Percentiles rank a stretch among this genome's conserved stretches.
phyloP scores from a whole-genome alignment of 2,888 invertebrate genomes.

The Rhamnusium bicolor region DNA sequence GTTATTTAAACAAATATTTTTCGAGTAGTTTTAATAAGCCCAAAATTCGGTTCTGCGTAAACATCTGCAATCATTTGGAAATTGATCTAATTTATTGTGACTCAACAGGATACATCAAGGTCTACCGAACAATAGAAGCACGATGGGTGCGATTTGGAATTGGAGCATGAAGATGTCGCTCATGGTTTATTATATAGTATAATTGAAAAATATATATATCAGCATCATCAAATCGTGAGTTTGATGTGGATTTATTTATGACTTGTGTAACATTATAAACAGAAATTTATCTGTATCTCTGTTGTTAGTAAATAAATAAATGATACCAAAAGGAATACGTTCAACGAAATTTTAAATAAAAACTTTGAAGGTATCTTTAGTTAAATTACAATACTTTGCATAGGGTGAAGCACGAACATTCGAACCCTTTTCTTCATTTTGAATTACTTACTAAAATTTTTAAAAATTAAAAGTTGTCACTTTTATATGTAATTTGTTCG shows the following conservation, averaged over 20 bases:
- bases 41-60: conserved; percentile 26
- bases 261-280: background rate
- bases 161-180: conserved; percentile 45
- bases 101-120: conserved; percentile 51
- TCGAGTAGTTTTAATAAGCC: no score
- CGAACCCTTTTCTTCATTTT: no score
- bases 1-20: no score
- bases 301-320: background rate
- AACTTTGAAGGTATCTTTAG: no score
- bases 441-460: no score
- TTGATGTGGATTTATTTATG: conserved; percentile 11
- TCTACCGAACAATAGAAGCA: conserved; percentile 42
- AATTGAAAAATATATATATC: conserved; percentile 35
- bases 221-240: conserved; percentile 14
- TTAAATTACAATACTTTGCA: no score
- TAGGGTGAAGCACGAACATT: no score
- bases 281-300: background rate
- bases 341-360: no score
- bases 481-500: no score
- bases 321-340: background rate
- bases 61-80: conserved; percentile 37
- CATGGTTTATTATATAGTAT: conserved; percentile 23
- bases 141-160: conserved; percentile 49
- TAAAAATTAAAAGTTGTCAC: no score
- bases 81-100: conserved; percentile 48